Evolutionary conservation across 64 coral and sea anemone species (phyloP).

Genomic region (Orbicella faveolata): DNA sequence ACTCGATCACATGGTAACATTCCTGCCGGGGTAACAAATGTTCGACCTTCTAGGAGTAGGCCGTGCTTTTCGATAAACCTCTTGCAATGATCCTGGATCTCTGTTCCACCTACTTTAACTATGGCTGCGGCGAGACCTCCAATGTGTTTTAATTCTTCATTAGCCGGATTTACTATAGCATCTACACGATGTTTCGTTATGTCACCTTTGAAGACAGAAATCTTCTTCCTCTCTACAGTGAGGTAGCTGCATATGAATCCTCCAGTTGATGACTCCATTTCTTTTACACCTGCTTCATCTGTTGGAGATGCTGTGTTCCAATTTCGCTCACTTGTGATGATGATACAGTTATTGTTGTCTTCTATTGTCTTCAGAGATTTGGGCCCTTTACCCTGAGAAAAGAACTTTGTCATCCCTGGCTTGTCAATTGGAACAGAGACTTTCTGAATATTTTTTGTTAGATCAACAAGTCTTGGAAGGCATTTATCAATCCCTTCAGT

Average conservation of each 20-base stretch:
- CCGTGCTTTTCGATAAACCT: not conserved
- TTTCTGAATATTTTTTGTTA: not conserved
- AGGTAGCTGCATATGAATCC: slow-evolving; percentile 51
- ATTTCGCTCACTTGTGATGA: slow-evolving; percentile 12
- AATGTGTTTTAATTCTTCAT: slow-evolving; percentile 27
- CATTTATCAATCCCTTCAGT: slow-evolving; percentile 21
- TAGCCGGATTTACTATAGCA: slow-evolving; percentile 77
- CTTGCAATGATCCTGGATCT: slow-evolving; percentile 63
- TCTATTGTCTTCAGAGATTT: slow-evolving; percentile 34
- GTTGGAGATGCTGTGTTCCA: not conserved
- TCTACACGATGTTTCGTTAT: slow-evolving; percentile 58
- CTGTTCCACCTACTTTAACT: slow-evolving; percentile 33
- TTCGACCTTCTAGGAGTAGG: slow-evolving; percentile 22
- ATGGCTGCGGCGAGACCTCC: slow-evolving; percentile 50
- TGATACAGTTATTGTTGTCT: slow-evolving; percentile 18
- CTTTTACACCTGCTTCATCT: too few species aligned
- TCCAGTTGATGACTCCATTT: not conserved
- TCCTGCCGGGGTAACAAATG: slow-evolving; percentile 41
- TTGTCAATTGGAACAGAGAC: slow-evolving; percentile 36
- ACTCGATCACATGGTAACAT: slow-evolving; percentile 50
- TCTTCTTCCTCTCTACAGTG: slow-evolving; percentile 22
- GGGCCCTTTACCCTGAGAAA: slow-evolving; percentile 25
- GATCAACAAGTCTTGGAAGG: not conserved
- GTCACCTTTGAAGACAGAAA: slow-evolving; percentile 50
- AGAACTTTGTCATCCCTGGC: slow-evolving; percentile 67